Percentiles rank a stretch among this genome's conserved stretches.
phyloP scores from a whole-genome alignment of 2,113 vertebrate species.

The Notechis scutatus region DNA sequence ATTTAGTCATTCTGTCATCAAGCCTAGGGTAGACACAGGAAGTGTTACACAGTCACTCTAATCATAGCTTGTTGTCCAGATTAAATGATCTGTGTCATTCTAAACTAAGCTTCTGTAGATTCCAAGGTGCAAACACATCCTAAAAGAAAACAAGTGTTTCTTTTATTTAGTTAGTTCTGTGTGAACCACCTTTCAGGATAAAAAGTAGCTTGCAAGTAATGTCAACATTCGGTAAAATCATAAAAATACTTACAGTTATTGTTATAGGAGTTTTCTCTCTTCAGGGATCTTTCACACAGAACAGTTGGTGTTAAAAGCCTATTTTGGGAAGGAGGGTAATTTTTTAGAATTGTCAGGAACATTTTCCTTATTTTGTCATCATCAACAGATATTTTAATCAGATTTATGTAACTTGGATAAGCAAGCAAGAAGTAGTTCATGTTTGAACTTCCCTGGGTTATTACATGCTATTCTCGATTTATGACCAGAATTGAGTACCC shows the following conservation, averaged over 20 bases:
- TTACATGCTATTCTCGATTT: not conserved
- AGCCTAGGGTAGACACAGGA: not conserved
- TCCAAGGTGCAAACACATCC: not conserved
- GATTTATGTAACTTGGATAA: not conserved
- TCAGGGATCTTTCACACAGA: not conserved
- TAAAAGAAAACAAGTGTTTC: not conserved
- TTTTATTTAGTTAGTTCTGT: not conserved
- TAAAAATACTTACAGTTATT: not conserved
- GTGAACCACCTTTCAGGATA: not conserved
- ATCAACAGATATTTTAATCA: not conserved
- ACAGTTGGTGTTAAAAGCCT: not conserved
- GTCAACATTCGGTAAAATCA: not conserved
- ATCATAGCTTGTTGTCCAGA: constrained; percentile 3
- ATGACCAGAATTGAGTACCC: not conserved
- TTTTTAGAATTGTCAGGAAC: not conserved
- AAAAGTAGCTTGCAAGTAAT: not conserved
- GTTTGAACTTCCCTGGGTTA: not conserved
- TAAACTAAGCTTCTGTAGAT: not conserved
- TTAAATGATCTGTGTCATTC: not conserved
- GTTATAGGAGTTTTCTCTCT: not conserved
- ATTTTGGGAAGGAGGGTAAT: not conserved
- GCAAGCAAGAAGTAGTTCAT: not conserved
- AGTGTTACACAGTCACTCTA: not conserved
- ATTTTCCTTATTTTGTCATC: not conserved
- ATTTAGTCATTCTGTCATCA: constrained; percentile 6